Percentiles rank a stretch among this genome's conserved stretches.
phyloP scores from a whole-genome alignment of 2,113 vertebrate species.

The Oreocharis arfaki region DNA sequence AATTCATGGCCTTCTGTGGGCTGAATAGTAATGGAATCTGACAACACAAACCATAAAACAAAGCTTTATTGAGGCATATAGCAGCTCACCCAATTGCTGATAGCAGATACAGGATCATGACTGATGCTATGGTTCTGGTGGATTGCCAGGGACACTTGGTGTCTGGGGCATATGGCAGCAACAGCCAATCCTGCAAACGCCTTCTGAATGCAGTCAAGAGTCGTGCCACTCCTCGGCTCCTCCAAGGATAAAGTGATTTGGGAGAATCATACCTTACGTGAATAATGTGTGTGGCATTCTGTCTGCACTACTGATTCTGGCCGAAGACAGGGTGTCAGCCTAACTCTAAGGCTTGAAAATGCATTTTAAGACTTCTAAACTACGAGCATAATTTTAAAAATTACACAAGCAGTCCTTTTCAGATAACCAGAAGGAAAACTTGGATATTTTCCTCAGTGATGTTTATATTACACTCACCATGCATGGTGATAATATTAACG shows the following conservation, averaged over 20 bases:
- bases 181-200: not conserved
- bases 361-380: not conserved
- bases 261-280: not conserved
- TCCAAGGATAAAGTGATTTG: not conserved
- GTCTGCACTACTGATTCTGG: not conserved
- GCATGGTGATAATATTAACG: not conserved
- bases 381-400: not conserved
- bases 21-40: not conserved
- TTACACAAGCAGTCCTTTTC: not conserved
- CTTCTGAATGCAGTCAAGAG: not conserved
- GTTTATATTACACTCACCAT: not conserved
- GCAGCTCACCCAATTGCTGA: rapidly evolving
- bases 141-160: not conserved
- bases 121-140: rapidly evolving
- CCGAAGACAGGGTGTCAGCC: not conserved
- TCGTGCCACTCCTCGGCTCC: not conserved
- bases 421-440: not conserved
- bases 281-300: not conserved
- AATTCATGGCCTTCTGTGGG: not conserved
- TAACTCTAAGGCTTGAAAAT: not conserved
- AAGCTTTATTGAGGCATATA: not conserved
- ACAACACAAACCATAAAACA: not conserved
- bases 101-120: not conserved
- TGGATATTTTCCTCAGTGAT: not conserved
- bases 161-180: not conserved